Evolutionary conservation across 2,113 vertebrate genomes (phyloP).

Genomic region (Chaenocephalus aceratus): DNA sequence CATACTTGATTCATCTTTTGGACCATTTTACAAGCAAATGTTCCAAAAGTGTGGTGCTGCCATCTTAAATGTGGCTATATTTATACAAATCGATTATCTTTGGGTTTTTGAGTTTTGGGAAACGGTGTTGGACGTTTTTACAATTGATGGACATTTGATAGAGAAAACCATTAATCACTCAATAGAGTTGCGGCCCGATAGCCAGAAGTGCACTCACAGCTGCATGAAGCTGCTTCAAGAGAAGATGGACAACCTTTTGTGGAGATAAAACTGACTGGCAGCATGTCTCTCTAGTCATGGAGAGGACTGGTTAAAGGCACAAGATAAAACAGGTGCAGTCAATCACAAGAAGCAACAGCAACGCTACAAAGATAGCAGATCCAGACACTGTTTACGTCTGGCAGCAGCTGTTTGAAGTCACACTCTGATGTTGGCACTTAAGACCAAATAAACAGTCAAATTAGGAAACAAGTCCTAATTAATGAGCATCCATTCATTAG

Average conservation of each 20-base stretch:
- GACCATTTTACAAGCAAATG: too few species aligned
- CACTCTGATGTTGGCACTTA: not conserved
- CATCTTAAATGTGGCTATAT: too few species aligned
- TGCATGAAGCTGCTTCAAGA: not conserved
- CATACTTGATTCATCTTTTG: too few species aligned
- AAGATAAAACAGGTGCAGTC: not conserved
- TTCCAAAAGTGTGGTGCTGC: too few species aligned
- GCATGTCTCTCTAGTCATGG: not conserved
- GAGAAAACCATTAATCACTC: too few species aligned
- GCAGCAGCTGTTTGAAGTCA: not conserved
- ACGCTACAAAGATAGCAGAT: not conserved
- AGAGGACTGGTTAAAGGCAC: not conserved
- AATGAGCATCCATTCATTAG: not conserved
- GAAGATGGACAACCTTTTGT: conserved; percentile 1
- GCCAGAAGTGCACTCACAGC: not conserved
- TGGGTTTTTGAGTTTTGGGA: too few species aligned
- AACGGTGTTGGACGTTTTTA: too few species aligned
- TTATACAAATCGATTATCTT: too few species aligned
- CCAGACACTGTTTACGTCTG: not conserved
- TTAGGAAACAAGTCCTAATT: not conserved
- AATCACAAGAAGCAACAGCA: not conserved
- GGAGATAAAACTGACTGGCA: conserved; percentile 2
- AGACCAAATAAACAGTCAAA: not conserved
- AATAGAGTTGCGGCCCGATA: too few species aligned
- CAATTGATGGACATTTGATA: too few species aligned